Evolutionary conservation across 2,797 vertebrate genomes (phyloP).

Genomic region (Scleropages formosus): DNA sequence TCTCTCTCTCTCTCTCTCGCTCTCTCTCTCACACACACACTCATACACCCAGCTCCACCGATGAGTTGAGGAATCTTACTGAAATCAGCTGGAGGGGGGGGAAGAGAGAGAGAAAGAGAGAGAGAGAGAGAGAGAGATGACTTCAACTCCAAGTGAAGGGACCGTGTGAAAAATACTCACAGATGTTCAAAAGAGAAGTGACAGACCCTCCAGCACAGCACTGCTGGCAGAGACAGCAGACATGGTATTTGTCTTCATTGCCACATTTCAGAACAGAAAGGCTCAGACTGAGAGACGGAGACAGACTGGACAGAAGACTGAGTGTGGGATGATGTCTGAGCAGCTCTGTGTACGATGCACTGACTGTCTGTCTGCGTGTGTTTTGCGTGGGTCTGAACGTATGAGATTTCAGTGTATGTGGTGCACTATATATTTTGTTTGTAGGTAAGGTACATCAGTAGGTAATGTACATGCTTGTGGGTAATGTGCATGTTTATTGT

Average conservation of each 20-base stretch:
- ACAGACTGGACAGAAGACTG: slow-evolving; percentile 1
- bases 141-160: slow-evolving; percentile 29
- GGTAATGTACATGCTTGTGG: neutral
- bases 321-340: neutral
- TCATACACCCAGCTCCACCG: slow-evolving; percentile 28
- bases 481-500: neutral
- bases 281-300: slow-evolving; percentile 5
- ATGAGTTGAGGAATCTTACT: slow-evolving; percentile 28
- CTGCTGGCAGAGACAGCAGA: slow-evolving; percentile 12
- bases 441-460: neutral
- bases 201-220: slow-evolving; percentile 19
- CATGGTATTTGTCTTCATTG: slow-evolving; percentile 11
- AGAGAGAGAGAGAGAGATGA: slow-evolving; percentile 26
- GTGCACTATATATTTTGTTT: neutral
- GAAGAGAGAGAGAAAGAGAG: slow-evolving; percentile 10
- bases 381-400: neutral
- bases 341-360: neutral
- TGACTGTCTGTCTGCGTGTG: neutral
- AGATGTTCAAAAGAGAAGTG: slow-evolving; percentile 29
- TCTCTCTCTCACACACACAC: slow-evolving; percentile 5
- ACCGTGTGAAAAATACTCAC: slow-evolving; percentile 33
- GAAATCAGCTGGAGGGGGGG: slow-evolving; percentile 28
- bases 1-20: slow-evolving; percentile 26
- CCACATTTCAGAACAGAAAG: slow-evolving; percentile 16
- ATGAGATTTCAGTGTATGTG: neutral